A percentile compares a stretch with the other conserved stretches of the same genome.
Evolutionary conservation across 2,113 vertebrate species (phyloP).

Genomic region (Antechinus stuartii): DNA sequence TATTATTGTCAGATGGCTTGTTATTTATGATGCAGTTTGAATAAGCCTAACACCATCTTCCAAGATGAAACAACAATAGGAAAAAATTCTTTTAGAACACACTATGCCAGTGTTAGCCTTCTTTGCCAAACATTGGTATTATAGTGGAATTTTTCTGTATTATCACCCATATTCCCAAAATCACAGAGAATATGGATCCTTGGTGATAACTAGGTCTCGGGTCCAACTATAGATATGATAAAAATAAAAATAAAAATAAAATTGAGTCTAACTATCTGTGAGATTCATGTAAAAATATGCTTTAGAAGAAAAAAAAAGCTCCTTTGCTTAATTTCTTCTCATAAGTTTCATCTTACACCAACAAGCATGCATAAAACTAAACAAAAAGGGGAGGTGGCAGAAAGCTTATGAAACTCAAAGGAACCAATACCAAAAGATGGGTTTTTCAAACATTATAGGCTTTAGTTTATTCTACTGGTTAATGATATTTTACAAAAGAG

Average conservation of each 20-base stretch:
- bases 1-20: not conserved
- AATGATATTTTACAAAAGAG: slow-evolving; percentile 17
- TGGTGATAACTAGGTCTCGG: not conserved
- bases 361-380: slow-evolving; percentile 86
- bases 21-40: slow-evolving; percentile 35
- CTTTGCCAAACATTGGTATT: not conserved
- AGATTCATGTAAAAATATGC: not conserved
- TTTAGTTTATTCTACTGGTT: slow-evolving; percentile 13
- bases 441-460: slow-evolving; percentile 26
- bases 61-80: slow-evolving; percentile 21
- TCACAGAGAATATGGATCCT: not conserved
- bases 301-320: slow-evolving; percentile 39
- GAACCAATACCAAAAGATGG: slow-evolving; percentile 7
- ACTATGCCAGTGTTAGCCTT: not conserved
- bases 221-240: not conserved
- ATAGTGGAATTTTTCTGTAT: not conserved
- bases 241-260: not conserved
- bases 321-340: slow-evolving; percentile 80
- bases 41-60: not conserved
- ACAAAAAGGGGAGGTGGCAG: slow-evolving; percentile 57
- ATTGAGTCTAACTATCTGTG: not conserved
- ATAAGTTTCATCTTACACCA: slow-evolving; percentile 81
- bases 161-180: not conserved
- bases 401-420: slow-evolving; percentile 13
- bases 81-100: slow-evolving; percentile 12